Percentiles rank a stretch among this genome's conserved stretches.
phyloP scores from a whole-genome alignment of 2,797 vertebrate species.

The Platalea minor region DNA sequence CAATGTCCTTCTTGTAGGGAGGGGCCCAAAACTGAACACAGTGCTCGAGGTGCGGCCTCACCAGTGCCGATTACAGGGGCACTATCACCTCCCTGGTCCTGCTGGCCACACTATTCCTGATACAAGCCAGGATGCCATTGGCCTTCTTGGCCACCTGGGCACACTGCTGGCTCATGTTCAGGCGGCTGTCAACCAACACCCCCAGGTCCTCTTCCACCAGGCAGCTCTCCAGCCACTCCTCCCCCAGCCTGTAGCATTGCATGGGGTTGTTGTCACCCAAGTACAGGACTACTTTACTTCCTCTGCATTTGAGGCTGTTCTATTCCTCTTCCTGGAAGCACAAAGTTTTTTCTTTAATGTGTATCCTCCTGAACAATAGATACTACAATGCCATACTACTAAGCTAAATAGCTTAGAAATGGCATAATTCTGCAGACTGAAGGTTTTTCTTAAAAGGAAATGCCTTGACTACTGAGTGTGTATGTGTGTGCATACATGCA shows the following conservation, averaged over 20 bases:
- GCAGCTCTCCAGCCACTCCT: background rate
- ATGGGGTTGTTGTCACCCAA: background rate
- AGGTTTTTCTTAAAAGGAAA: background rate
- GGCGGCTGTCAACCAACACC: rapidly evolving
- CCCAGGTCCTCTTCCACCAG: background rate
- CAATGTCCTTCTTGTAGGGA: background rate
- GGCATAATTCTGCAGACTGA: background rate
- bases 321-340: background rate
- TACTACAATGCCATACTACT: background rate
- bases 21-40: background rate
- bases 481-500: no score
- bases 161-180: background rate
- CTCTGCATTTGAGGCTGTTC: background rate
- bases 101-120: background rate
- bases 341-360: background rate
- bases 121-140: background rate
- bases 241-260: background rate
- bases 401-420: background rate
- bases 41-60: background rate
- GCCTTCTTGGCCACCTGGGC: background rate
- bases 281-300: background rate
- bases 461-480: background rate
- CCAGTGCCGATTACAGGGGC: background rate
- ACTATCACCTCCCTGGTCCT: rapidly evolving
- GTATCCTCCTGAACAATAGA: background rate